A percentile compares a stretch with the other conserved stretches of the same genome.
phyloP scores from a whole-genome alignment of 2,113 vertebrate genomes.

The Salvelinus fontinalis region DNA sequence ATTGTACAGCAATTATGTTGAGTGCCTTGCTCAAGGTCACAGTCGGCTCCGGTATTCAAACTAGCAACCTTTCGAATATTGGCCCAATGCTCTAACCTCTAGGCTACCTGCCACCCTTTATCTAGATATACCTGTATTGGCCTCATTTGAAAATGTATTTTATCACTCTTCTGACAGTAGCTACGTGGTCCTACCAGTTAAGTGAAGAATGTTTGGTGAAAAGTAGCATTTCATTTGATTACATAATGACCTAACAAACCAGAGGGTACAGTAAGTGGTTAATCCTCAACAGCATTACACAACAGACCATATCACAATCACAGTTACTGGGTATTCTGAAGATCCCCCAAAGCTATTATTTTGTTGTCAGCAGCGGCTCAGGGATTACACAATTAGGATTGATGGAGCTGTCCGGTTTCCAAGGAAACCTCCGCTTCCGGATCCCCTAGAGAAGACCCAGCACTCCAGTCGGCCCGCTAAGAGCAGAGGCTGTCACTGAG shows the following conservation, averaged over 20 bases:
- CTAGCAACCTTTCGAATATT: no score
- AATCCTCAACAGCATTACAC: conserved; percentile 19
- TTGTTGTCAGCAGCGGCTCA: conserved; percentile 53
- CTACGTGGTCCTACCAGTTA: no score
- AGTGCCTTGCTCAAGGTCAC: no score
- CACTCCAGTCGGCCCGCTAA: conserved; percentile 43
- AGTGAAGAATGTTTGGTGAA: background rate
- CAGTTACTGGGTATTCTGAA: conserved; percentile 39
- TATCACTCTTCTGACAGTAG: background rate
- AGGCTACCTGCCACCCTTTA: no score
- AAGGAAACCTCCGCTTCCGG: conserved; percentile 69
- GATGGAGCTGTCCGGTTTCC: conserved; percentile 68
- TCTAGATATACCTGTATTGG: no score
- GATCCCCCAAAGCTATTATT: conserved; percentile 55
- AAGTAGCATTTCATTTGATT: background rate
- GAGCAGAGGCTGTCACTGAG: conserved; percentile 57
- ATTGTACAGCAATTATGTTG: no score
- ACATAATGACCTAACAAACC: conserved; percentile 2
- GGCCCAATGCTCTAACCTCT: no score
- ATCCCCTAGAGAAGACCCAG: conserved; percentile 50
- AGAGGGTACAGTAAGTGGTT: background rate
- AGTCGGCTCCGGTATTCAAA: no score
- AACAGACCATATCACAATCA: conserved; percentile 28
- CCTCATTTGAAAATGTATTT: background rate
- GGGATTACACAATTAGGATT: conserved; percentile 65